Evolutionary conservation across 1,140 invertebrate species (phyloP), one percentile per base, ranked within the genome.

Genomic region (Frieseomelitta varia): DNA sequence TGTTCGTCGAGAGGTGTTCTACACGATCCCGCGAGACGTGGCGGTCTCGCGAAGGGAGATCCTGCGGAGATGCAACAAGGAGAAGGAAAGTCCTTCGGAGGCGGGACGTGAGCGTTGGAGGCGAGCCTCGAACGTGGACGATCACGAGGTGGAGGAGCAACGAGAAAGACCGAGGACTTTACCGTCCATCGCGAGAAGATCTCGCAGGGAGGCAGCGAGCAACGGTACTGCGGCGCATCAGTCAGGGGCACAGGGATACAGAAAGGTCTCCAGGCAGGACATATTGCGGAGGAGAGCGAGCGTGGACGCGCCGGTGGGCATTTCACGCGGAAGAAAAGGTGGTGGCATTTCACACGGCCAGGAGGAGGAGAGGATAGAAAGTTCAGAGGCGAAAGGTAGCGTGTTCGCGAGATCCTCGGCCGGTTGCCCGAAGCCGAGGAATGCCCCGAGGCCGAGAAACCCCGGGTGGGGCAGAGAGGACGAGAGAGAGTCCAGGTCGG

Each of bases 181-280:
- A 34, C 94, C 94, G 1, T 92, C 92, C 0, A 80, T 91, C 11
- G 88, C 89, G 0, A 92, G 56, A 55, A 84, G 79, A 65, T 76
- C 79, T 1, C 86, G 85, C 24, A 88, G 77, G 11, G 82, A 89
- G 2, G 3, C 63, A 56, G 19, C 51, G 1, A 86, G 88, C 34
- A 34, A 34, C 1, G 34, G 34, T 34, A 4, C 34, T 0, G 39
- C 39, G 76, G 68, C 63, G 24, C 30, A 76, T 34, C 81, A 84
- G 24, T 8, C 83, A 30, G 15, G 6, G 34, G 12, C 82, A 15
- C 81, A 83, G 30, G 61, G 78, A 39, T 47, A 82, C 74, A 88
- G 80, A 51, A 88, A 83, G 27, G 82, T 95, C 69, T 94, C 94
- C 0, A 84, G 94, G 2, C 94, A 94, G 69, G 92, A 95, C 27